Base-by-base conservation (phyloP, 2,113 vertebrate genomes). In the Callipepla californica region DNA sequence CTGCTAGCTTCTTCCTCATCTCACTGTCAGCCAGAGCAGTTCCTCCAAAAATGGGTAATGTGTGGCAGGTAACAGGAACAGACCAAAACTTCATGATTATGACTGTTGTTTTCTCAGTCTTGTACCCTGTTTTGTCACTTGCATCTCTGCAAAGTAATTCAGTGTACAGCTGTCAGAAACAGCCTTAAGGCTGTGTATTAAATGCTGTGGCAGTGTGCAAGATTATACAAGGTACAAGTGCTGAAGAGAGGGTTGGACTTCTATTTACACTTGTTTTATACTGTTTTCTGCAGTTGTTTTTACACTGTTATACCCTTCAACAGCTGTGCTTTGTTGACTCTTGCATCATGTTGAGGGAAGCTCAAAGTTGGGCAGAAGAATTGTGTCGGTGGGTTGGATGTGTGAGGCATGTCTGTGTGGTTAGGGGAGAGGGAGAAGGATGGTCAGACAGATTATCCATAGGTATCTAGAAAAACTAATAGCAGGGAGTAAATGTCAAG, bases 171-270 rank as follows among this genome's bases (percentile, higher is more conserved):
- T 77, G 0, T 0, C 25, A 48, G 55, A 28, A 84, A 44, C 2
- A 47, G 36, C 15, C 72, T 45, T 62, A 77, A 83, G 16, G 69
- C 23, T 28, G 38, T 63, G 32, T 47, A 18, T 84, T 89, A 74
- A 55, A 59, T 32, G 45, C 40, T 44, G 23, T 50, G 23, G 9
- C 23, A 50, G n/a, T 75, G 38, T 0, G 0, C 77, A 48, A 11
- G 30, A 25, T 55, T 80, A 62, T 9, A 5, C 2, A 32, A n/a
- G 11, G 11, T 59, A 21, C 36, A 72, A 40, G 13, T 42, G 36
- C 20, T 68, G 70, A 82, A 61, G 26, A 65, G 44, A 65, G 25
- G 40, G 15, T 57, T 16, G n/a, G n/a, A 3, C 4, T 78, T 57
- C 12, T 42, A 4, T 90, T 92, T 89, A 83, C 79, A 7, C 30